Evolutionary conservation across 2,888 invertebrate species (phyloP), one percentile per base, ranked within the genome.

Genomic region (Seira sanloemensis): DNA sequence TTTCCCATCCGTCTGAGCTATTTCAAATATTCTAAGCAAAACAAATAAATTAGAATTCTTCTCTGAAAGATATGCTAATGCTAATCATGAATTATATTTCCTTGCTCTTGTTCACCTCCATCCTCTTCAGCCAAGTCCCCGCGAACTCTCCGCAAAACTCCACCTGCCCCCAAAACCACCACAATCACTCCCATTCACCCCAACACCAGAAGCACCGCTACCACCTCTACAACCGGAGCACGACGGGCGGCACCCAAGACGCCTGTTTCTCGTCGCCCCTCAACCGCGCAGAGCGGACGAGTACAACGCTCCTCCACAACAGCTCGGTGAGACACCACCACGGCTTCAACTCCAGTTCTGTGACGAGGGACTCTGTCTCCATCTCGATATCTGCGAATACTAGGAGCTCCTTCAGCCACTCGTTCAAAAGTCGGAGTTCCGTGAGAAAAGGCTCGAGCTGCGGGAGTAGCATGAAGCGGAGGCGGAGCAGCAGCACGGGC

Each of bases 331-430:
- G 37, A 58, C 26, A 24, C 0, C 75, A 46, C 18, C 5, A n/a
- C 4, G n/a, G 21, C 5, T 66, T 72, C 21, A 37, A 21, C 2
- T 18, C 27, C 25, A 50, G n/a, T 18, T 12, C 16, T n/a, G 67
- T 80, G 21, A 50, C 25, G 4, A 26, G 75, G 7, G 81, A 81
- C 12, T 81, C 78, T 5, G 78, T 72, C 1, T 85, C 86, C 1
- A 78, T 82, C 23, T 85, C 85, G 58, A 67, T 85, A 19, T 85
- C 85, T 9, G 76, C 69, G 12, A 82, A 81, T 75, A 85, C 78
- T n/a, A 54, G 81, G 12, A 79, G 79, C 1, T 83, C 87, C n/a
- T 79, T 82, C 66, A 76, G 78, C 18, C 75, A 78, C n/a, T 86
- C 85, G 1, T 71, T 78, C 26, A 78, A 78, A 54, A 78, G 78